Evolutionary conservation across 30 jellyfish, hydroid and myxozoan species (phyloP), one percentile per base, ranked within the genome.

Genomic region (Rhopilema esculentum): DNA sequence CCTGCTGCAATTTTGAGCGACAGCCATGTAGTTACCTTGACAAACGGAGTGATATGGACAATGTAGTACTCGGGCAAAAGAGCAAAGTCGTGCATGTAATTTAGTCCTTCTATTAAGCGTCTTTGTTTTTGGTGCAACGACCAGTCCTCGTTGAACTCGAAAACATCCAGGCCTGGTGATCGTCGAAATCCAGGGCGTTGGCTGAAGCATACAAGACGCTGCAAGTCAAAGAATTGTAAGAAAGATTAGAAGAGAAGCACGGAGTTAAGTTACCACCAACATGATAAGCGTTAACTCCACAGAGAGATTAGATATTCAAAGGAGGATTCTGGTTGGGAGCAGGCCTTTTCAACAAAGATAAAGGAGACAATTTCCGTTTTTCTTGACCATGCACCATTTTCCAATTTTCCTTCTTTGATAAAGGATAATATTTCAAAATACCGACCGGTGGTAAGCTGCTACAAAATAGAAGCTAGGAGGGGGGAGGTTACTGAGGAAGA

Each of bases 1-100:
- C 99, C 99, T 18, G 92, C 91, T 21, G 91, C 87, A 12, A 96
- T 88, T 64, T 90, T 89, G 83, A 96, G 82, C 18, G 95, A 89
- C 0, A 24, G 49, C 97, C 93, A 87, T 9, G 74, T 20, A 29
- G 95, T 33, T n/a, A 84, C 91, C 73, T 91, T 83, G 52, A 97
- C 96, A 77, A 96, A 96, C 30, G 99, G 99, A 0, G 99, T 96
- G 65, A 84, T 91, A 75, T 96, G 99, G 69, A 91, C 91, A 22
- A 96, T 67, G 79, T 91, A 96, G 65, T 87, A 96, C 63, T 91
- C 97, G 17, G 98, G 98, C 28, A 96, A 86, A 0, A 96, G 83
- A 0, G 89, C 83, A 51, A 96, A 91, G 71, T 96, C 99, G 72
- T 96, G 99, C 81, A 97, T 79, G 89, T 96, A 96, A 72, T 96